These are phyloP conservation scores for Sylvia borin DNA, from an alignment of 2,797 vertebrate species.

Conservation along the genomic window DNA sequence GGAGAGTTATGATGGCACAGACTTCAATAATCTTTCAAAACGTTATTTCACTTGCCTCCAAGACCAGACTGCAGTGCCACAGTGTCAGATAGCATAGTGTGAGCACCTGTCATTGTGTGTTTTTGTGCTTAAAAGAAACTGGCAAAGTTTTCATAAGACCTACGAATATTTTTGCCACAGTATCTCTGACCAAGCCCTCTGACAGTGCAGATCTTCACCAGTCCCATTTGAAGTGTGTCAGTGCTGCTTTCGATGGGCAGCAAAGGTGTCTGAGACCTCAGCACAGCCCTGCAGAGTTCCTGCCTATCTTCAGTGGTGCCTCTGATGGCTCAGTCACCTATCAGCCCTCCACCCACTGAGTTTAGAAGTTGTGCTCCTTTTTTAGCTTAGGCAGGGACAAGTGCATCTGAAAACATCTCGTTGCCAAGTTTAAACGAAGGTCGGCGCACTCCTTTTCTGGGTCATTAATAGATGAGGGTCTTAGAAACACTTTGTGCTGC, in stretches of 20 bases:
- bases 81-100: rapidly evolving
- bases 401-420: not conserved
- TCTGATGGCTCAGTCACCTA: not conserved
- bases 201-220: not conserved
- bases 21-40: not conserved
- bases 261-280: not conserved
- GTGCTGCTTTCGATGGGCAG: not conserved
- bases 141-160: not conserved
- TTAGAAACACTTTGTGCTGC: slow-evolving; percentile 1
- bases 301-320: not conserved
- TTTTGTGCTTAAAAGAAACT: not conserved
- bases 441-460: not conserved
- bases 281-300: not conserved
- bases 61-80: not conserved
- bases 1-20: not conserved
- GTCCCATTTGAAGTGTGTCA: not conserved
- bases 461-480: not conserved
- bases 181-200: not conserved
- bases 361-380: slow-evolving; percentile 36
- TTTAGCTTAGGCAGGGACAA: not conserved
- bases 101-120: not conserved
- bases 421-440: not conserved
- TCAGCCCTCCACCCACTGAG: slow-evolving; percentile 12
- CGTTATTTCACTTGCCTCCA: not conserved
- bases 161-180: not conserved